phyloP scores from a whole-genome alignment of 2,888 invertebrate species.

The Dichetophora obliterata region DNA sequence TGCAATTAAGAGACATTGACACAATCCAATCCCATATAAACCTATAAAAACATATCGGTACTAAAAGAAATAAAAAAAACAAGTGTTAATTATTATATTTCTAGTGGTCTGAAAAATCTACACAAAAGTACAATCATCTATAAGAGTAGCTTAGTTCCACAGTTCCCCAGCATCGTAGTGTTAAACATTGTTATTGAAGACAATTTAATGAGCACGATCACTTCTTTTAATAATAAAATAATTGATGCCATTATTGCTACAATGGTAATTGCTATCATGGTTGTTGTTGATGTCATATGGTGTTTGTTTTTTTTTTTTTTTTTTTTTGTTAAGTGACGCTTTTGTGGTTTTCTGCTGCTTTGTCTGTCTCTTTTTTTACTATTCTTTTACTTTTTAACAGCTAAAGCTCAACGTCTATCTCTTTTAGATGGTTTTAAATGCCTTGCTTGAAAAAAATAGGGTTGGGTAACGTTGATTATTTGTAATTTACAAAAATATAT shows the following conservation, averaged over 20 bases:
- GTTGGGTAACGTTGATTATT: too few relatives aligned
- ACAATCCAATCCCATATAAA: not conserved
- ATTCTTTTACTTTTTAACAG: not conserved
- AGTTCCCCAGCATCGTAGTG: not conserved
- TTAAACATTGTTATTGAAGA: conserved; percentile 17
- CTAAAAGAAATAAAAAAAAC: too few relatives aligned
- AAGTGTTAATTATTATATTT: not conserved
- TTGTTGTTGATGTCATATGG: not conserved
- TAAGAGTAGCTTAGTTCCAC: too few relatives aligned
- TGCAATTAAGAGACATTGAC: not conserved
- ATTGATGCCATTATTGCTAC: conserved; percentile 25
- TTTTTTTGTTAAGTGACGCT: not conserved
- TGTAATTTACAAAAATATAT: too few relatives aligned
- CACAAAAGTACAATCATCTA: not conserved
- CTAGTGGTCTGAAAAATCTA: not conserved
- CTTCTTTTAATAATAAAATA: conserved; percentile 31
- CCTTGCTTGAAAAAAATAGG: too few relatives aligned
- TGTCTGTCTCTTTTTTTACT: not conserved
- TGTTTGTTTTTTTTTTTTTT: not conserved
- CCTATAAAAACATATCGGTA: too few relatives aligned
- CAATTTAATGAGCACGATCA: conserved; percentile 28
- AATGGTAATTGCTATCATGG: conserved; percentile 1
- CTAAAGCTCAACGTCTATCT: too few relatives aligned
- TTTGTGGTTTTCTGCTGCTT: not conserved
- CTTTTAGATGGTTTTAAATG: too few relatives aligned